Conservation (phyloP, 2,888 invertebrate genomes). For the Orchesella flavescens region DNA sequence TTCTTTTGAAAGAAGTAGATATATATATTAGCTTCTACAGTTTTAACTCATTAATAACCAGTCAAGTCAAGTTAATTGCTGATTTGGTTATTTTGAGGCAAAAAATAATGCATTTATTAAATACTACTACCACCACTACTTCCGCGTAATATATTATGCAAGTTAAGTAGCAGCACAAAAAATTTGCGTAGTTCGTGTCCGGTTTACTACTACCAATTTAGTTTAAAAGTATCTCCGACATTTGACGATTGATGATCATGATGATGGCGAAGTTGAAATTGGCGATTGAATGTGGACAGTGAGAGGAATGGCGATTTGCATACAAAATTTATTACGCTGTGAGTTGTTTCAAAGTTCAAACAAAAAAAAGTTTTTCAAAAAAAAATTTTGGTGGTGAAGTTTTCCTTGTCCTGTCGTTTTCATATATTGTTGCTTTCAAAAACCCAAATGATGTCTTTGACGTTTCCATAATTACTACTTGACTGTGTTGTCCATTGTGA, state of each 20-base stretch:
- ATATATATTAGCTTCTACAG: not conserved
- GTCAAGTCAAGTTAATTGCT: not conserved
- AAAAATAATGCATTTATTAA: not conserved
- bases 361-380: not conserved
- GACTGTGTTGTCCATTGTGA: not conserved
- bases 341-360: not conserved
- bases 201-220: not conserved
- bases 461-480: not conserved
- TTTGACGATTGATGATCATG: not conserved
- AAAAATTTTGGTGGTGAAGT: conserved; percentile 9
- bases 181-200: not conserved
- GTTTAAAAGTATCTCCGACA: not conserved
- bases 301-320: not conserved
- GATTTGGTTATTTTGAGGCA: not conserved
- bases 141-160: not conserved
- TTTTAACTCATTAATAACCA: conserved; percentile 13
- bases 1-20: conserved; percentile 16
- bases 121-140: conserved; percentile 17
- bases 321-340: not conserved
- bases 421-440: not conserved
- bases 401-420: not conserved
- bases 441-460: not conserved
- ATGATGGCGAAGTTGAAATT: conserved; percentile 14
- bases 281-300: conserved; percentile 9
- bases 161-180: conserved; percentile 5